These are phyloP conservation scores for Aphodius sticticus DNA, from an alignment of 2,888 invertebrate species.

Conservation along the genomic window DNA sequence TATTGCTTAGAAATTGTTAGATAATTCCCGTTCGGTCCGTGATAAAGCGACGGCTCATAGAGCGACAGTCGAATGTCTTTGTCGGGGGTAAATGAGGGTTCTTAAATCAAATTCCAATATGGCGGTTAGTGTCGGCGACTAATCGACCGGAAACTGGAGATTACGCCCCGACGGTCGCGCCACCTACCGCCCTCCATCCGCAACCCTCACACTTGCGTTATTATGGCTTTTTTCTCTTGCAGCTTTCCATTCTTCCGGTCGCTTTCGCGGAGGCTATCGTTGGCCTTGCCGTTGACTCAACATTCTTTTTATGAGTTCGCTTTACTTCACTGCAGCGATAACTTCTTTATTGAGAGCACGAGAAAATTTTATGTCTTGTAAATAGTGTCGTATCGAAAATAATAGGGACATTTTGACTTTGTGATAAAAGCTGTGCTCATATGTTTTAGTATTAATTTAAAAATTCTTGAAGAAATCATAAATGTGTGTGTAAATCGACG, in stretches of 20 bases:
- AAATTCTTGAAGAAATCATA: no score
- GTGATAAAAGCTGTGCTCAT: not conserved
- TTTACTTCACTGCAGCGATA: not conserved
- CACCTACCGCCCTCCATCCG: not conserved
- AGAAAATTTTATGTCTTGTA: not conserved
- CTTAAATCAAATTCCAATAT: constrained; percentile 63
- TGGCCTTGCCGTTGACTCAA: not conserved
- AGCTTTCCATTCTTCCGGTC: constrained; percentile 4
- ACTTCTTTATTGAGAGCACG: not conserved
- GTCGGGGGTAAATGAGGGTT: constrained; percentile 60
- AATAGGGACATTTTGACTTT: not conserved
- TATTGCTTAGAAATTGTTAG: constrained; percentile 53
- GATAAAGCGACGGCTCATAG: constrained; percentile 60
- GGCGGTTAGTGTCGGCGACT: constrained; percentile 59
- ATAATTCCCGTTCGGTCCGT: constrained; percentile 44
- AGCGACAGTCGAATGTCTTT: constrained; percentile 58
- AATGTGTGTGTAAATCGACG: no score
- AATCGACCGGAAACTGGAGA: constrained; percentile 62
- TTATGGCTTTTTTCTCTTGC: constrained; percentile 26
- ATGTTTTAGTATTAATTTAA: no score
- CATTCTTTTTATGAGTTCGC: not conserved
- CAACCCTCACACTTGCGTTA: constrained; percentile 10
- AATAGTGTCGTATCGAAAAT: not conserved
- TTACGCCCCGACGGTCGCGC: constrained; percentile 47
- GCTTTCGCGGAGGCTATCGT: not conserved